Evolutionary conservation across 37 sponge, comb jelly and placozoan species (phyloP), one percentile per base, ranked within the genome.

Genomic region (Haliclona indistincta): DNA sequence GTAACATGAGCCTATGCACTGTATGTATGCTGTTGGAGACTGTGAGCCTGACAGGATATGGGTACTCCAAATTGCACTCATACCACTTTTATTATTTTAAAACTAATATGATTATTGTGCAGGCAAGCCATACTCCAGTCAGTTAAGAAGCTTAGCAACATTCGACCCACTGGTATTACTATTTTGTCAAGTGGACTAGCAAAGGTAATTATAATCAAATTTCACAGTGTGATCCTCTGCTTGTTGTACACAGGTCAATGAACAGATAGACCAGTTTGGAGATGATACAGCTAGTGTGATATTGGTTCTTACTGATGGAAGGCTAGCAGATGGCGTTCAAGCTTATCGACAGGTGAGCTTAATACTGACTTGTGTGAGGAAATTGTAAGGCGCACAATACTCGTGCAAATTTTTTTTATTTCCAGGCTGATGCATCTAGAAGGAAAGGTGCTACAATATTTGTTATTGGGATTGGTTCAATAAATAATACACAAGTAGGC

Each of bases 211-310:
- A n/a, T n/a, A n/a, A n/a, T n/a, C n/a, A n/a, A n/a, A n/a, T n/a
- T n/a, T 47, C 13, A 47, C 13, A 47, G 13, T 47, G 13, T 17
- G 8, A 47, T 17, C 13, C 13, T 17, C 13, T 47, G 13, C 13
- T 47, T 17, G 13, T 47, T 17, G 8, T 47, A 47, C 13, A 47
- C 49, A 47, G 49, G 49, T 47, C 49, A 47, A 47, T 47, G 13
- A 47, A 17, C 49, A 35, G 8, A 65, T 65, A 17, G 39, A 25
- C 30, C 6, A 6, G 15, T 11, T 65, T 13, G 67, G 67, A 36
- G 67, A 38, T 36, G 67, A 65, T 65, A 33, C 39, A 11, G 67
- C 67, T 6, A 65, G 67, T 65, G 39, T 65, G 4, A 17, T 65
- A 6, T 17, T 65, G 36, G 40, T 65, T 11, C 36, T 65, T 34